Evolutionary conservation across 2,888 invertebrate species (phyloP), one percentile per base, ranked within the genome.

Genomic region (Druceiella hillmani): DNA sequence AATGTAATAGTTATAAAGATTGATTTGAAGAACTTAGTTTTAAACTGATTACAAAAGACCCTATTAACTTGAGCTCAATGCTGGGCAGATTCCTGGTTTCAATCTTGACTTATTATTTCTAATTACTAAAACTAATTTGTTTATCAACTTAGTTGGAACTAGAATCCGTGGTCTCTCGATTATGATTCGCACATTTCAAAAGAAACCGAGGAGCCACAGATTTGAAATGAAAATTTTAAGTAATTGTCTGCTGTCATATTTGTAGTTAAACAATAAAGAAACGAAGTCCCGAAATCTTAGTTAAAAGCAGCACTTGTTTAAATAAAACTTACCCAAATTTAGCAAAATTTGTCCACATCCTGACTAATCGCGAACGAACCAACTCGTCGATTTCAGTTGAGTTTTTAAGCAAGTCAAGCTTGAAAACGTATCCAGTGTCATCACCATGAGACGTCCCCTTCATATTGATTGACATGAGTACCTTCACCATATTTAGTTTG

Each of bases 401-500:
- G 13, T 38, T 27, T 3, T 9, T 7, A 7, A 38, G 26, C 1
- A 4, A 2, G 2, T 33, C 22, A 7, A 22, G 27, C 11, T 34
- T 16, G 34, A 33, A 44, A 6, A 44, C 12, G 30, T 44, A 44
- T 2, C 44, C 44, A 6, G 25, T 15, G 22, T 41, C 40, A 20
- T 44, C 44, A 12, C 31, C 38, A 22, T 44, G 41, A 6, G 14
- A 16, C 7, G 41, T 25, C 11, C 44, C 41, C 46, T 59, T 53
- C 0, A 68, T 56, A 1, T 64, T 46, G 9, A 73, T 59, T 16
- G 63, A 59, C 7, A 61, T 51, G 6, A 61, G 52, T 35, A 61
- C 63, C 46, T 78, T 78, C 13, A 66, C 56, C 40, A 69, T 62
- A 52, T 77, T 77, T 3, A 76, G 57, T 9, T 56, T 58, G 2